phyloP scores from a whole-genome alignment of 2,888 invertebrate genomes.

The Polymixis flavicincta region DNA sequence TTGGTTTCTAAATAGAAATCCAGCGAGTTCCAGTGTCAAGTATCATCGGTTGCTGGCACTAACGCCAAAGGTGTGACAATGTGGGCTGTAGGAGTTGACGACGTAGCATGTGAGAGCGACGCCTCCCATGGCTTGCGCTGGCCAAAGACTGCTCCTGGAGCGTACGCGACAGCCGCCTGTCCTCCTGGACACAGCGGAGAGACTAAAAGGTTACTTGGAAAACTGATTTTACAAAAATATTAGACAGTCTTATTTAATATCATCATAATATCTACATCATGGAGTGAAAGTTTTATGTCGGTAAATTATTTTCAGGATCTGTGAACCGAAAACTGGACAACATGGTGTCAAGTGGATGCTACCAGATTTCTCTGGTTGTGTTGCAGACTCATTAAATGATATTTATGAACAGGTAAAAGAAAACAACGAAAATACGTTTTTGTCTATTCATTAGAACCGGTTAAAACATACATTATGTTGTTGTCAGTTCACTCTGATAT shows the following conservation, averaged over 20 bases:
- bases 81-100: conserved; percentile 92
- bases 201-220: conserved; percentile 79
- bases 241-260: neutral
- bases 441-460: neutral
- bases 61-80: conserved; percentile 90
- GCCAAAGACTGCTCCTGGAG: conserved; percentile 93
- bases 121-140: conserved; percentile 90
- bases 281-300: neutral
- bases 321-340: conserved; percentile 86
- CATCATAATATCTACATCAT: neutral
- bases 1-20: conserved; percentile 91
- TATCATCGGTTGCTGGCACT: conserved; percentile 89
- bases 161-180: conserved; percentile 89
- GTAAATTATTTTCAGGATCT: conserved; percentile 77
- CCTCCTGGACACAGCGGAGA: conserved; percentile 89
- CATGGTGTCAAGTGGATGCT: conserved; percentile 93
- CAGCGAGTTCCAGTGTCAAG: conserved; percentile 94
- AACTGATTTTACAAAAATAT: neutral
- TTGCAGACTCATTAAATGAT: conserved; percentile 91
- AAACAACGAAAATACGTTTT: neutral
- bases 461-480: neutral
- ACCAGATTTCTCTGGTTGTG: conserved; percentile 94
- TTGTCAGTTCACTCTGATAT: conserved; percentile 82
- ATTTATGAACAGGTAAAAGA: conserved; percentile 91
- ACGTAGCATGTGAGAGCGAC: conserved; percentile 88